Base-by-base conservation (phyloP, 2,888 invertebrate genomes). In the Eledone cirrhosa region DNA sequence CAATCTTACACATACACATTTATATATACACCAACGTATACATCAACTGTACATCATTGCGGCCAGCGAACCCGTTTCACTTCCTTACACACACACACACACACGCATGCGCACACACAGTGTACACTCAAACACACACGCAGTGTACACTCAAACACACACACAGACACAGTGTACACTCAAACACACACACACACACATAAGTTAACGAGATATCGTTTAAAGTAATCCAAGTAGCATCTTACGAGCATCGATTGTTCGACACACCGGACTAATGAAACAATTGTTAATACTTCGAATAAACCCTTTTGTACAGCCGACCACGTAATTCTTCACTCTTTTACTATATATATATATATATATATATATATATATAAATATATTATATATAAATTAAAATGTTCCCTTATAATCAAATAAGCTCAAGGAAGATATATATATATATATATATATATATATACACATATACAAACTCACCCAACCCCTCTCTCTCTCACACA, bases 391-490 rank as follows among this genome's bases (percentile, higher is more conserved):
- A 53, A 13, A n/a, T n/a, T n/a, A n/a, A n/a, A n/a, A n/a, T n/a
- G n/a, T n/a, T n/a, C n/a, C n/a, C n/a, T n/a, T n/a, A n/a, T n/a
- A n/a, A n/a, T n/a, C n/a, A n/a, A n/a, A n/a, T n/a, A 13, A 53
- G n/a, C n/a, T n/a, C n/a, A n/a, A n/a, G n/a, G n/a, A n/a, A n/a
- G n/a, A n/a, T n/a, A n/a, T n/a, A n/a, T 53, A 53, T 19, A 53
- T 53, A 53, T 53, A 53, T 53, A 53, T 53, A 53, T 53, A 53
- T 53, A 53, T 53, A 53, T 53, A 53, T 53, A 53, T 19, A 53
- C 19, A 53, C 53, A 53, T 53, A 53, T 19, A 53, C 19, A 53
- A 13, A 53, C 19, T 16, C 53, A 53, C 19, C 13, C 53, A 53
- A 16, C 13, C 53, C 13, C 19, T 16, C 53, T 16, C 19, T 16